Percentiles rank a stretch among this genome's conserved stretches.
phyloP scores from a whole-genome alignment of 2,888 invertebrate species.

The Serrognathus titanus region DNA sequence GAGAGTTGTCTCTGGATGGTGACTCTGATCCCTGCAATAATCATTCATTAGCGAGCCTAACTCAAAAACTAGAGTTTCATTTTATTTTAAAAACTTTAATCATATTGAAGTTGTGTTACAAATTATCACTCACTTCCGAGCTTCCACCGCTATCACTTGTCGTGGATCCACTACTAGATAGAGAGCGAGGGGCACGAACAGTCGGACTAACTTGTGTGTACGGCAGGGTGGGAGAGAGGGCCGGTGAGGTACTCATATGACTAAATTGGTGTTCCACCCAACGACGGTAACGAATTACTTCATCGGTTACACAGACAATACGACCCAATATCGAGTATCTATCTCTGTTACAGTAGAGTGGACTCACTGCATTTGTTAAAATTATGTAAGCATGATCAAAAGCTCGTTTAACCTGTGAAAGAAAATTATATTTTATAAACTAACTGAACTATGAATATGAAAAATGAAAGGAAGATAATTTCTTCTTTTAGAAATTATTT shows the following conservation, averaged over 20 bases:
- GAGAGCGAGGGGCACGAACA: slow-evolving; percentile 37
- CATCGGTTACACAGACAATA: slow-evolving; percentile 89
- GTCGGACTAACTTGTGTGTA: slow-evolving; percentile 21
- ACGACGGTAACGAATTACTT: slow-evolving; percentile 72
- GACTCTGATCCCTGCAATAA: slow-evolving; percentile 43
- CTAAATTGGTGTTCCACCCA: slow-evolving; percentile 59
- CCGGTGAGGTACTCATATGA: slow-evolving; percentile 24
- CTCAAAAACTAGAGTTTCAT: neutral
- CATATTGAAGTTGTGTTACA: neutral
- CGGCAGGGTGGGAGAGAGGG: slow-evolving; percentile 27
- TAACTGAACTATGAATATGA: no score
- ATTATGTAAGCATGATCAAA: slow-evolving; percentile 94
- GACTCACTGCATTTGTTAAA: slow-evolving; percentile 70
- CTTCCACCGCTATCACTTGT: slow-evolving; percentile 45
- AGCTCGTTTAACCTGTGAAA: slow-evolving; percentile 73
- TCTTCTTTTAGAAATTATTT: no score
- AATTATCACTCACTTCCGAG: slow-evolving; percentile 40
- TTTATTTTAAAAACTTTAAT: neutral
- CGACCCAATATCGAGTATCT: slow-evolving; percentile 76
- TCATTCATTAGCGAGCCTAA: slow-evolving; percentile 4
- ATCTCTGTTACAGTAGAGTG: slow-evolving; percentile 53
- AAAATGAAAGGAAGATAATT: no score
- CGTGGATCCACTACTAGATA: slow-evolving; percentile 45
- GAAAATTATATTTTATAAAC: neutral
- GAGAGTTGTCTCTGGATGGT: slow-evolving; percentile 46